Percentiles rank a stretch among this genome's conserved stretches.
These are phyloP conservation scores for Etia nguti DNA, from an alignment of 2,113 vertebrate species.

Conservation along the genomic window DNA sequence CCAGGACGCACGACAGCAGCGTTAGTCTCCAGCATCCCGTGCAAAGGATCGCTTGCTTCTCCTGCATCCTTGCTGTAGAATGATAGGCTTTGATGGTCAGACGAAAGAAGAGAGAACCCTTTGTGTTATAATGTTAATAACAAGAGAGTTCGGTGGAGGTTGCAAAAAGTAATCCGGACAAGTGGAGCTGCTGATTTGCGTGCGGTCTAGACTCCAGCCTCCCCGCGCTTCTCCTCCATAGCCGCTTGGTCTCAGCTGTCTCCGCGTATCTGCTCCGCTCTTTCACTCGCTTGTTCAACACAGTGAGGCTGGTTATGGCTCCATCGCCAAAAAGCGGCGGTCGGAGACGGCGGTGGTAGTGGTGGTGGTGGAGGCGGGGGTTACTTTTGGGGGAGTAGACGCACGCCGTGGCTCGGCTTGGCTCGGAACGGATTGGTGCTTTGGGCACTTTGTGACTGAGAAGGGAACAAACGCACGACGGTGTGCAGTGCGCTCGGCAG, in stretches of 20 bases:
- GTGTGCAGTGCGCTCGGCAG: conserved; percentile 47
- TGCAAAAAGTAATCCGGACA: conserved; percentile 38
- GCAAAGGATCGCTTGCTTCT: conserved; percentile 43
- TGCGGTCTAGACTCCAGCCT: conserved; percentile 55
- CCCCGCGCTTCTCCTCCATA: conserved; percentile 63
- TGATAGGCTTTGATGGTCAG: not conserved
- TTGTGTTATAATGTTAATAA: not conserved
- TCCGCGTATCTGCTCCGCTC: not conserved
- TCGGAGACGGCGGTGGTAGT: not conserved
- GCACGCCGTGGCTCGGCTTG: conserved; percentile 8
- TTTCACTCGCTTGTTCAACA: conserved; percentile 9
- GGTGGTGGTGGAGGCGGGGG: not conserved
- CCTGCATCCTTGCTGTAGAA: conserved; percentile 55
- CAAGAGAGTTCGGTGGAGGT: not conserved
- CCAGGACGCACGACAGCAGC: conserved; percentile 64
- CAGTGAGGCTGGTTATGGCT: conserved; percentile 35
- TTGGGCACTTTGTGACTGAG: conserved; percentile 33
- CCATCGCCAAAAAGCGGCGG: conserved; percentile 45
- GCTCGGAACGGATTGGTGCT: conserved; percentile 18
- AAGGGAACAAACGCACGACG: conserved; percentile 24
- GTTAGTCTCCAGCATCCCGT: conserved; percentile 65
- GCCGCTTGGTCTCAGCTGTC: conserved; percentile 30
- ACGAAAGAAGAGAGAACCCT: not conserved
- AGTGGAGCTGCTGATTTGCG: not conserved
- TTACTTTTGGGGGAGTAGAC: not conserved